A percentile compares a stretch with the other conserved stretches of the same genome.
These are phyloP conservation scores for Clinocottus analis DNA, from an alignment of 2,113 vertebrate species.

Conservation along the genomic window DNA sequence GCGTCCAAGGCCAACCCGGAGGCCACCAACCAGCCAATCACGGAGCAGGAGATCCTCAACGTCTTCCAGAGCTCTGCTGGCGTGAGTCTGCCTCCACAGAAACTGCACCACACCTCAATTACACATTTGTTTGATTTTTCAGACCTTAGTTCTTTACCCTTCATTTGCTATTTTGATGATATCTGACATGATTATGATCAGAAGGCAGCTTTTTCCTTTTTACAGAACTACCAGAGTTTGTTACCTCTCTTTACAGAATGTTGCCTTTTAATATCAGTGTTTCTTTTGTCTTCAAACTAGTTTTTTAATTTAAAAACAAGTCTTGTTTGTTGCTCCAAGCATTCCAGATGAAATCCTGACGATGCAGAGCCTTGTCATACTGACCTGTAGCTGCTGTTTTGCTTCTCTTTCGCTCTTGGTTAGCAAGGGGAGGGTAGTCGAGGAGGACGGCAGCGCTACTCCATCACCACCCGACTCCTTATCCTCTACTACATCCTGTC, in stretches of 20 bases:
- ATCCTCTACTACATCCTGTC: constrained; percentile 97
- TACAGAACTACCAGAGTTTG: neutral
- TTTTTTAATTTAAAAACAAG: too few relatives aligned
- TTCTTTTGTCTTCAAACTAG: too few relatives aligned
- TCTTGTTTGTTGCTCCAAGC: neutral
- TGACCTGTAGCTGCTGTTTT: neutral
- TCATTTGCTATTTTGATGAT: neutral
- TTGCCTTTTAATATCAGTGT: neutral
- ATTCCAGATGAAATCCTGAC: neutral
- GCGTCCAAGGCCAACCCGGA: constrained; percentile 98
- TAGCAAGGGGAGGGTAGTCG: constrained; percentile 85
- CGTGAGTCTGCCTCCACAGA: constrained; percentile 73
- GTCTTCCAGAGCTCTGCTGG: constrained; percentile 91
- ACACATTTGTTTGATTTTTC: too few relatives aligned
- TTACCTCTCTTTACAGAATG: neutral
- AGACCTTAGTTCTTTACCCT: neutral
- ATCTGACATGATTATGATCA: neutral
- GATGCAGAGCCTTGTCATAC: too few relatives aligned
- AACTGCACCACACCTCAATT: neutral
- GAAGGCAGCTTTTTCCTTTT: neutral
- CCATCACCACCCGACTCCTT: constrained; percentile 94
- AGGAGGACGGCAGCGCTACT: constrained; percentile 83
- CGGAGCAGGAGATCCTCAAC: constrained; percentile 95
- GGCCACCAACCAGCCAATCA: constrained; percentile 98
- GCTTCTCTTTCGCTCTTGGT: constrained; percentile 32